phyloP scores from a whole-genome alignment of 2,113 vertebrate species.

The Bettongia penicillata region DNA sequence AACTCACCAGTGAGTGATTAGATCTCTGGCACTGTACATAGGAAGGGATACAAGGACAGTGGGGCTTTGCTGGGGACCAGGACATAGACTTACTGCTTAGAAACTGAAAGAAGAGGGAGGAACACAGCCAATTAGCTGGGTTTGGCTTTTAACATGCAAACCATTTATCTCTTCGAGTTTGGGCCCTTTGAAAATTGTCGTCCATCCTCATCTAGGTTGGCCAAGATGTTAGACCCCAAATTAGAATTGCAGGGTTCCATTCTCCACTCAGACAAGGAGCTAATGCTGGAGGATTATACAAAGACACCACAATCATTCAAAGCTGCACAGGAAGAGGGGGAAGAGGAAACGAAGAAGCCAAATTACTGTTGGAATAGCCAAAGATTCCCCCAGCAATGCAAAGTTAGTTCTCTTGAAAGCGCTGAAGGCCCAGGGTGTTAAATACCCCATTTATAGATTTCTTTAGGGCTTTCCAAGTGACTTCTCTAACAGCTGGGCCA shows the following conservation, averaged over 20 bases:
- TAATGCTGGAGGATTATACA: not conserved
- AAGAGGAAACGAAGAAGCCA: slow-evolving; percentile 34
- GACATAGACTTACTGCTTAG: not conserved
- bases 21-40: not conserved
- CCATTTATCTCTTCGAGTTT: slow-evolving; percentile 14
- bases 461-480: slow-evolving; percentile 39
- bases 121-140: not conserved
- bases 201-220: slow-evolving; percentile 22
- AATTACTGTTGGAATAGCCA: not conserved
- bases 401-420: not conserved
- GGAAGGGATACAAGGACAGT: not conserved
- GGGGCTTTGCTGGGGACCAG: not conserved
- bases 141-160: not conserved
- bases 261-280: not conserved
- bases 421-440: not conserved
- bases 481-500: slow-evolving; percentile 35
- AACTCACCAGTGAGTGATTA: not conserved
- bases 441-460: not conserved
- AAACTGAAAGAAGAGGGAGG: not conserved
- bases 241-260: not conserved
- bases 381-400: not conserved
- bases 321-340: not conserved
- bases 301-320: not conserved
- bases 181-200: slow-evolving; percentile 9
- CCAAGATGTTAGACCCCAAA: slow-evolving; percentile 21